phyloP scores from a whole-genome alignment of 2,888 invertebrate species.

The Antheraea assamensis region DNA sequence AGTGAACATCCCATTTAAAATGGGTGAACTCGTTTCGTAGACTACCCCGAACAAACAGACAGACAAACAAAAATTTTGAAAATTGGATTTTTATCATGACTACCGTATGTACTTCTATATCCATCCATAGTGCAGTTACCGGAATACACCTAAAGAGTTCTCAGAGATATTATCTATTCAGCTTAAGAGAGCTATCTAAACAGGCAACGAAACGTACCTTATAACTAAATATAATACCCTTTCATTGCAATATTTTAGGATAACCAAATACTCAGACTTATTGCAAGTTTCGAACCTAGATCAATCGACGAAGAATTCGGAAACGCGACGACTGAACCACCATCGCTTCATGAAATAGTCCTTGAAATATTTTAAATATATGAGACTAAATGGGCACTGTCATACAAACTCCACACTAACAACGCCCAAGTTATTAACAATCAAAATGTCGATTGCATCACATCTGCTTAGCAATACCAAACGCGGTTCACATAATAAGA shows the following conservation, averaged over 20 bases:
- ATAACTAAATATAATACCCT: not conserved
- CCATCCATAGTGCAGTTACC: not conserved
- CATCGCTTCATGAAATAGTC: not conserved
- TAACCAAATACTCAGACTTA: not conserved
- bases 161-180: not conserved
- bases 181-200: not conserved
- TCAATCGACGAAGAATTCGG: not conserved
- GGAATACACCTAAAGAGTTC: not conserved
- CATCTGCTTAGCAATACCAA: not conserved
- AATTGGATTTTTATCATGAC: too few species aligned
- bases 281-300: not conserved
- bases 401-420: not conserved
- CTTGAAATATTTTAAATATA: not conserved
- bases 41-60: too few species aligned
- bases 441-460: conserved; percentile 17
- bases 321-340: not conserved
- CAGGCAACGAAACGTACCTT: not conserved
- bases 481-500: not conserved
- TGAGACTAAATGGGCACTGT: not conserved
- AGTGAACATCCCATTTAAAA: too few species aligned
- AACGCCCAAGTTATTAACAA: conserved; percentile 18
- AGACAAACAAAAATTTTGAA: too few species aligned
- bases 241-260: not conserved
- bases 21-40: too few species aligned
- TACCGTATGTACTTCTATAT: too few species aligned